A percentile compares a stretch with the other conserved stretches of the same genome.
phyloP scores from a whole-genome alignment of 2,888 invertebrate genomes.

The Zaprionus bogoriensis region DNA sequence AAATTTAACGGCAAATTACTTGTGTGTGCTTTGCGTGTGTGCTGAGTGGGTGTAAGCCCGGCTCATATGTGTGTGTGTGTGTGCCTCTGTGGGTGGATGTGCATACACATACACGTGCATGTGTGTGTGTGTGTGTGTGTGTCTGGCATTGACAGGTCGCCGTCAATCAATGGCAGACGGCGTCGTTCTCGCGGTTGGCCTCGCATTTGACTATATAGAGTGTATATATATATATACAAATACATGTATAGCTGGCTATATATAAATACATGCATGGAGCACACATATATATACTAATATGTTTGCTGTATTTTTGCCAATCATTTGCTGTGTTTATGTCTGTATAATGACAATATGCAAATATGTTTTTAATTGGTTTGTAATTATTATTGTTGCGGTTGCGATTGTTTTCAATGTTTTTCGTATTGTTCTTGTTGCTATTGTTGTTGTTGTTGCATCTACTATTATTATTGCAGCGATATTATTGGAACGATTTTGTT shows the following conservation, averaged over 20 bases:
- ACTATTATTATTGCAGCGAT: not conserved
- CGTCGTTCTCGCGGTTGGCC: slow-evolving; percentile 3
- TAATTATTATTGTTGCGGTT: slow-evolving; percentile 70
- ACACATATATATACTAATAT: not conserved
- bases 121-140: slow-evolving; percentile 4
- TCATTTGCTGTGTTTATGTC: slow-evolving; percentile 3
- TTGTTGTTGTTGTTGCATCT: slow-evolving; percentile 32
- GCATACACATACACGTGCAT: not conserved
- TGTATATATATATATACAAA: slow-evolving; percentile 1
- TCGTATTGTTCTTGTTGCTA: slow-evolving; percentile 22
- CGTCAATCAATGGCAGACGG: slow-evolving; percentile 52
- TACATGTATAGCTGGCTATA: not conserved
- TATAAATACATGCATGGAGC: not conserved
- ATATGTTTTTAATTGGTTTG: slow-evolving; percentile 70
- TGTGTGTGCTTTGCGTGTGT: slow-evolving; percentile 37
- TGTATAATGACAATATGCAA: slow-evolving; percentile 39
- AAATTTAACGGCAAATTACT: slow-evolving; percentile 50
- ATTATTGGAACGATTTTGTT: slow-evolving; percentile 11
- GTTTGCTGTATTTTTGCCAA: not conserved
- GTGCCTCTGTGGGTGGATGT: not conserved
- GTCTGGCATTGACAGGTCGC: slow-evolving; percentile 39
- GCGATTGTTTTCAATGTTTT: not conserved
- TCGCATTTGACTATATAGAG: not conserved
- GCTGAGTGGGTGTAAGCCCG: too few species aligned
- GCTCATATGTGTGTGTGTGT: not conserved